A percentile compares a stretch with the other conserved stretches of the same genome.
Evolutionary conservation across 1,140 invertebrate genomes (phyloP).

Genomic region (Sitodiplosis mosellana): DNA sequence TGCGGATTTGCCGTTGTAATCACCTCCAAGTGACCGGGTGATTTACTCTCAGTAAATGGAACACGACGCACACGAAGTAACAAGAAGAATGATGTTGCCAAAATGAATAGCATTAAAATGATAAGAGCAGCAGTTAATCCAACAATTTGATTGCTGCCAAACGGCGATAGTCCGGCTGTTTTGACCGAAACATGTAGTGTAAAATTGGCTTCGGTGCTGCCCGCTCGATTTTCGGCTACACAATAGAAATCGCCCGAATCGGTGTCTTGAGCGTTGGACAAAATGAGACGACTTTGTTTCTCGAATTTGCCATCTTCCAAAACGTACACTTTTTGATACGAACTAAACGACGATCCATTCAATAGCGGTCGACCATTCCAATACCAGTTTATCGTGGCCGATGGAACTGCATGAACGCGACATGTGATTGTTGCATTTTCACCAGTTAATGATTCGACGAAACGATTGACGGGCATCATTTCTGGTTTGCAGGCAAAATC

Average conservation of each 20-base stretch:
- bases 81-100: constrained; percentile 52
- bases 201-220: constrained; percentile 80
- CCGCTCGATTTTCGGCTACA: constrained; percentile 77
- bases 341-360: constrained; percentile 61
- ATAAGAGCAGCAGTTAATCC: constrained; percentile 66
- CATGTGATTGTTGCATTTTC: constrained; percentile 73
- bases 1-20: constrained; percentile 40
- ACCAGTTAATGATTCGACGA: constrained; percentile 56
- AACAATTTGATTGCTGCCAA: constrained; percentile 68
- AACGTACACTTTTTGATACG: constrained; percentile 63
- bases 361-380: constrained; percentile 63
- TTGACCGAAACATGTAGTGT: constrained; percentile 63
- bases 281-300: constrained; percentile 59
- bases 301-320: constrained; percentile 54
- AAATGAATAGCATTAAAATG: constrained; percentile 54
- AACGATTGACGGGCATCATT: constrained; percentile 51
- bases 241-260: constrained; percentile 83
- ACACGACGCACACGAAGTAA: constrained; percentile 47
- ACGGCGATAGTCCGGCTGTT: constrained; percentile 53
- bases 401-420: constrained; percentile 56
- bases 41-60: constrained; percentile 54
- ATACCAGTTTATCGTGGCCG: constrained; percentile 70
- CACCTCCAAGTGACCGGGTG: constrained; percentile 47
- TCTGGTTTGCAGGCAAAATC: constrained; percentile 79
- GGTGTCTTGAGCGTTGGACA: constrained; percentile 71